phyloP scores from a whole-genome alignment of 1,140 invertebrate genomes.

The Dolichoris vasculosae region DNA sequence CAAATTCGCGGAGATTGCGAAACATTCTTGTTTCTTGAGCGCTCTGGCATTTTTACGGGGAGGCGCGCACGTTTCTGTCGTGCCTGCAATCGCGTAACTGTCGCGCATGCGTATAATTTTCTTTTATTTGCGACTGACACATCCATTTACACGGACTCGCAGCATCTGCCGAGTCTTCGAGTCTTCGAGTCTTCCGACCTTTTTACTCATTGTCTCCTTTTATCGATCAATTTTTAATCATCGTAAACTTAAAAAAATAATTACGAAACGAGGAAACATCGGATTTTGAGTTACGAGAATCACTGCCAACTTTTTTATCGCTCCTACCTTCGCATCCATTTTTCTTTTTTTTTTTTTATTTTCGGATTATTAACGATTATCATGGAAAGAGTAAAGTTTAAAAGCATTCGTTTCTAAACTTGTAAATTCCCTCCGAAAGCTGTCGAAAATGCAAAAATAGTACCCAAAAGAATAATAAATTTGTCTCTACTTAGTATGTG shows the following conservation, averaged over 20 bases:
- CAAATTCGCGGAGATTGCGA: slow-evolving; percentile 40
- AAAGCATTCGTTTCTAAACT: not conserved
- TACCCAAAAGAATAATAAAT: not conserved
- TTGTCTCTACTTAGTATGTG: not conserved
- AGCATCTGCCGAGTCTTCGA: not conserved
- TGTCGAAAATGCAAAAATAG: not conserved
- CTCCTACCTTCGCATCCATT: not conserved
- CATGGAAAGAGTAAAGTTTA: not conserved
- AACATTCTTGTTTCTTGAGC: slow-evolving; percentile 6
- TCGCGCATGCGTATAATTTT: slow-evolving; percentile 23
- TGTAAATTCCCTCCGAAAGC: not conserved
- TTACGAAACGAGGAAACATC: not conserved
- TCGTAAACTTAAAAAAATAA: slow-evolving; percentile 12
- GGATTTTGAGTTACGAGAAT: not conserved
- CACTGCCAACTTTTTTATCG: not conserved
- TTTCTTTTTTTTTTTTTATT: not conserved
- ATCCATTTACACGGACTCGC: slow-evolving; percentile 21
- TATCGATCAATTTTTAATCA: slow-evolving; percentile 25
- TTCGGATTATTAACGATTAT: not conserved
- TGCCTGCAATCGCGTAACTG: slow-evolving; percentile 19
- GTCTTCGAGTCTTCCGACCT: not conserved
- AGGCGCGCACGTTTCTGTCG: no score
- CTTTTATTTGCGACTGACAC: slow-evolving; percentile 52
- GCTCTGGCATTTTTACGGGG: not conserved
- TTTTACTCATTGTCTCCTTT: slow-evolving; percentile 1